phyloP scores from a whole-genome alignment of 2,113 vertebrate species.

The Pithys albifrons region DNA sequence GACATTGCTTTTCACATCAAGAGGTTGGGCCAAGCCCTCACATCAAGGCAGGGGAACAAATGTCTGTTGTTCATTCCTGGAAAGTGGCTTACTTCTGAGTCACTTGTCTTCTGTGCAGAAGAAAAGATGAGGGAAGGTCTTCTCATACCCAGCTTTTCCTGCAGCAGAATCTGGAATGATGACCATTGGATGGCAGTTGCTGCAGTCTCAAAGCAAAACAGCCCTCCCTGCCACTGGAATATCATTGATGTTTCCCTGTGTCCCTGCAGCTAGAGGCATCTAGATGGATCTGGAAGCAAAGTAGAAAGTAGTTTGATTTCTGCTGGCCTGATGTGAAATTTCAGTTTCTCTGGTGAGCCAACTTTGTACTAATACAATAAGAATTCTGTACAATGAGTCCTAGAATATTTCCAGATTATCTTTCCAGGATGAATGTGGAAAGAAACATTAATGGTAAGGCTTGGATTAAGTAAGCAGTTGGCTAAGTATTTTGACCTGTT shows the following conservation, averaged over 20 bases:
- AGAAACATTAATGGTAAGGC: not conserved
- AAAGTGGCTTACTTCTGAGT: not conserved
- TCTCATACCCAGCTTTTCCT: not conserved
- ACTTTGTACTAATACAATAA: not conserved
- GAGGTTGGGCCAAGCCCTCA: not conserved
- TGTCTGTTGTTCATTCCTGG: not conserved
- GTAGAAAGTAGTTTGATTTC: not conserved
- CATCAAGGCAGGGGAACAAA: not conserved
- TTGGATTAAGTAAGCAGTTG: not conserved
- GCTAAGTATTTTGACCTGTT: not conserved
- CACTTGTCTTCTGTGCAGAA: not conserved
- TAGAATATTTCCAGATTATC: not conserved
- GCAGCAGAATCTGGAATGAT: not conserved
- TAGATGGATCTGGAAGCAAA: not conserved
- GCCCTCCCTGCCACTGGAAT: not conserved
- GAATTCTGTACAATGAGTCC: not conserved
- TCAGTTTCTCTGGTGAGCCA: not conserved
- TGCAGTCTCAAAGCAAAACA: not conserved
- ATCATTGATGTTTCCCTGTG: not conserved
- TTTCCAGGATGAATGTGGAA: not conserved
- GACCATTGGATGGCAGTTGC: not conserved
- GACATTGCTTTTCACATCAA: not conserved
- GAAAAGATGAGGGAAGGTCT: not conserved
- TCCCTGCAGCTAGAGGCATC: not conserved
- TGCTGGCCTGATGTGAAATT: not conserved